Conservation (phyloP, 2,797 vertebrate species). For the Nasua narica region DNA sequence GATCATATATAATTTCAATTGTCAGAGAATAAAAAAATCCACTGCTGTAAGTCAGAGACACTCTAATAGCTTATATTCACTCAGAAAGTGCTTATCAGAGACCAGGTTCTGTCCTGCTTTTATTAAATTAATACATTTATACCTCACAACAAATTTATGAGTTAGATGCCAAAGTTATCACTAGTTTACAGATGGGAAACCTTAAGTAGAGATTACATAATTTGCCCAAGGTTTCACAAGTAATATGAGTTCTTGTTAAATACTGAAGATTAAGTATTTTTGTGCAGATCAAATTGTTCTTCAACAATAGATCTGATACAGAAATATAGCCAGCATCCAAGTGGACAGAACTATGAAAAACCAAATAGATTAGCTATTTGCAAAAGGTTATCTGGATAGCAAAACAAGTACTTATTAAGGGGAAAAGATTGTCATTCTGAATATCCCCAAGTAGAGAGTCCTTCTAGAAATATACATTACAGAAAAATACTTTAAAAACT, state of each 20-base stretch:
- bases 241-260: neutral
- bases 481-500: neutral
- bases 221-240: neutral
- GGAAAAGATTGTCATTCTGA: neutral
- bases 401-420: neutral
- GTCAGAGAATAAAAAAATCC: neutral
- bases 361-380: neutral
- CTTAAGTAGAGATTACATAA: neutral
- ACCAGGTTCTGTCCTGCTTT: neutral
- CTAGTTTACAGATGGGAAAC: neutral
- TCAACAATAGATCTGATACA: neutral
- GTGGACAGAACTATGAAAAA: neutral
- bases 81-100: neutral
- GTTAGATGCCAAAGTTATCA: neutral
- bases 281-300: neutral
- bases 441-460: neutral
- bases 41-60: neutral
- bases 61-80: neutral
- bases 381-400: neutral
- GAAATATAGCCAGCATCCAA: neutral
- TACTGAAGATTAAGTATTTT: neutral
- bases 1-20: neutral
- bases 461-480: neutral
- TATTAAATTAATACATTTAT: neutral
- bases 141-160: neutral